These are phyloP conservation scores for Pseudorhombus dupliciocellatus DNA, from an alignment of 2,113 vertebrate species.

Conservation along the genomic window DNA sequence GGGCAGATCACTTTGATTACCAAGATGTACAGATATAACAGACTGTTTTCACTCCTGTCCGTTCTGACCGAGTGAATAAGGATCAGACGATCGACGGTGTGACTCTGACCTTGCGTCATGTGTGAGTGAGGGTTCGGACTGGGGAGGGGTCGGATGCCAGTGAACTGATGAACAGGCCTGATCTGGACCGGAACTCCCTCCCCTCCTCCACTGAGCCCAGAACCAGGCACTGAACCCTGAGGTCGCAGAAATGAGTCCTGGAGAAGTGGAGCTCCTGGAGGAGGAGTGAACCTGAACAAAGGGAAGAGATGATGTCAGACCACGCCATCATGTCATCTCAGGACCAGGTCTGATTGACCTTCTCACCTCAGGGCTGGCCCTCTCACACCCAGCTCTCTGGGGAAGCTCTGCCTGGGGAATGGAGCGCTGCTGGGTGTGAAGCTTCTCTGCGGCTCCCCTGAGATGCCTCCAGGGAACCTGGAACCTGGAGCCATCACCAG, in stretches of 20 bases:
- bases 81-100: background rate
- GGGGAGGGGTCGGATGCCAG: slow-evolving; percentile 36
- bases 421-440: slow-evolving; percentile 79
- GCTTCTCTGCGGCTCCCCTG: slow-evolving; percentile 59
- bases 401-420: slow-evolving; percentile 72
- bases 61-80: no score
- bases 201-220: slow-evolving; percentile 68
- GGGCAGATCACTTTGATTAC: no score
- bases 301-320: background rate
- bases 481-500: background rate
- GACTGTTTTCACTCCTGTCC: no score
- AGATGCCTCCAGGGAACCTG: slow-evolving; percentile 51
- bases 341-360: background rate
- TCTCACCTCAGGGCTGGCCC: slow-evolving; percentile 85
- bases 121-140: slow-evolving; percentile 61
- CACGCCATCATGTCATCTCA: background rate
- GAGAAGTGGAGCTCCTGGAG: slow-evolving; percentile 77
- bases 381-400: slow-evolving; percentile 79
- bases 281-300: slow-evolving; percentile 82
- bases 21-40: no score
- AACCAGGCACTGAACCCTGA: slow-evolving; percentile 71
- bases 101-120: slow-evolving; percentile 53
- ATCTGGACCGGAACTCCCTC: slow-evolving; percentile 82
- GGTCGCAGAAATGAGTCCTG: slow-evolving; percentile 86
- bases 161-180: slow-evolving; percentile 85